Evolutionary conservation across 2,113 vertebrate species (phyloP).

Genomic region (Calyptommatus sinebrachiatus): DNA sequence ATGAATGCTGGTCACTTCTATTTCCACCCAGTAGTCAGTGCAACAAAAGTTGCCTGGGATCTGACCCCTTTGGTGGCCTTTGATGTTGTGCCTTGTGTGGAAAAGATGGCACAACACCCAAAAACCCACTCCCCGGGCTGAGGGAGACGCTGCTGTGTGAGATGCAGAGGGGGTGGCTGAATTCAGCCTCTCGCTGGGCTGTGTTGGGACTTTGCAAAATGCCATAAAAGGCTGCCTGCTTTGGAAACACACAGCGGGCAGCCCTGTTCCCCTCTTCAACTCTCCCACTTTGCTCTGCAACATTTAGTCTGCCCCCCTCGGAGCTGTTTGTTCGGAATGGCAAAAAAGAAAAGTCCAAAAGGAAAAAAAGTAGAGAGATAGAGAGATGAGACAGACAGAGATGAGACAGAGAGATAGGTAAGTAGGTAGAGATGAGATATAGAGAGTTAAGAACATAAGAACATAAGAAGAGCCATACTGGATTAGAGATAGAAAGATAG

Average conservation of each 20-base stretch:
- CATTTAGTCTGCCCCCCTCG: too few relatives aligned
- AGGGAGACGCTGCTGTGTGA: background rate
- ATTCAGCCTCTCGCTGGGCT: background rate
- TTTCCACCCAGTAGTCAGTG: background rate
- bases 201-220: constrained; percentile 8
- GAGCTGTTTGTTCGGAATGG: too few relatives aligned
- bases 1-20: too few relatives aligned
- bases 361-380: too few relatives aligned
- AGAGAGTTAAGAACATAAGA: too few relatives aligned
- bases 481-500: too few relatives aligned
- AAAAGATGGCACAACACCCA: constrained; percentile 51
- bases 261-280: background rate
- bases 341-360: too few relatives aligned
- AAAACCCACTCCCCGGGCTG: background rate
- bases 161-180: background rate
- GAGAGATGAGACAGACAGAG: too few relatives aligned
- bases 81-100: constrained; percentile 65
- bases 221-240: constrained; percentile 32
- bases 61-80: background rate
- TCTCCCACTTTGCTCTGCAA: background rate
- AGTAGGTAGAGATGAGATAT: too few relatives aligned
- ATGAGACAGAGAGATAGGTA: too few relatives aligned
- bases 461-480: too few relatives aligned
- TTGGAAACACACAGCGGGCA: background rate
- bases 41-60: background rate